These are phyloP conservation scores for Xanthia togata DNA, from an alignment of 2,888 invertebrate species.

Conservation along the genomic window DNA sequence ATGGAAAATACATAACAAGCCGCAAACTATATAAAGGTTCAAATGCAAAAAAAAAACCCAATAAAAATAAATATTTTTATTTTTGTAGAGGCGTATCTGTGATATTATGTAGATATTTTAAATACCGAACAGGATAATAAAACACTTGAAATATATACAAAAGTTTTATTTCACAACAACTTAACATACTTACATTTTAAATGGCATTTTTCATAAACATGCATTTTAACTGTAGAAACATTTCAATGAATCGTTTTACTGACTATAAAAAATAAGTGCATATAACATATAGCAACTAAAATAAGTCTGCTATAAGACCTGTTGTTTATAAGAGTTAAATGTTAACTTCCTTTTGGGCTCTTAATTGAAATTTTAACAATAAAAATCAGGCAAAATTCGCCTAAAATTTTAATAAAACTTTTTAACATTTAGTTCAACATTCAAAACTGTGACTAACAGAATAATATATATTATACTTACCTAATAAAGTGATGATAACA, in stretches of 20 bases:
- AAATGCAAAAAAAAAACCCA: background rate
- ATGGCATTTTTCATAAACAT: conserved; percentile 61
- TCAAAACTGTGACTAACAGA: conserved; percentile 43
- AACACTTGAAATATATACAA: conserved; percentile 62
- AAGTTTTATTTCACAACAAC: conserved; percentile 75
- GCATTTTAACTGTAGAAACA: conserved; percentile 35
- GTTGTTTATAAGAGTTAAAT: background rate
- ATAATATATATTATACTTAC: conserved; percentile 59
- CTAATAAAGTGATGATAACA: conserved; percentile 59
- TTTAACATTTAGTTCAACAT: conserved; percentile 55
- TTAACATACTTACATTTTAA: conserved; percentile 63
- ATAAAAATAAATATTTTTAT: background rate
- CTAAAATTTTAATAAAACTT: conserved; percentile 30
- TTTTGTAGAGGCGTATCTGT: conserved; percentile 60
- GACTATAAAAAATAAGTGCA: conserved; percentile 2
- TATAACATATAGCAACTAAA: background rate
- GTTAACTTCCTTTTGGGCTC: background rate
- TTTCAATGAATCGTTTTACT: conserved; percentile 10
- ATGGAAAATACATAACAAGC: background rate
- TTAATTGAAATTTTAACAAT: conserved; percentile 1
- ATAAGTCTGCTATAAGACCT: background rate
- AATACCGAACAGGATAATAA: conserved; percentile 58
- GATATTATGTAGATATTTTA: conserved; percentile 62
- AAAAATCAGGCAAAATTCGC: conserved; percentile 7
- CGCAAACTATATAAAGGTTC: background rate